These are phyloP conservation scores for Melikaiella ostensackeni DNA, from an alignment of 2,888 invertebrate genomes.

Conservation along the genomic window DNA sequence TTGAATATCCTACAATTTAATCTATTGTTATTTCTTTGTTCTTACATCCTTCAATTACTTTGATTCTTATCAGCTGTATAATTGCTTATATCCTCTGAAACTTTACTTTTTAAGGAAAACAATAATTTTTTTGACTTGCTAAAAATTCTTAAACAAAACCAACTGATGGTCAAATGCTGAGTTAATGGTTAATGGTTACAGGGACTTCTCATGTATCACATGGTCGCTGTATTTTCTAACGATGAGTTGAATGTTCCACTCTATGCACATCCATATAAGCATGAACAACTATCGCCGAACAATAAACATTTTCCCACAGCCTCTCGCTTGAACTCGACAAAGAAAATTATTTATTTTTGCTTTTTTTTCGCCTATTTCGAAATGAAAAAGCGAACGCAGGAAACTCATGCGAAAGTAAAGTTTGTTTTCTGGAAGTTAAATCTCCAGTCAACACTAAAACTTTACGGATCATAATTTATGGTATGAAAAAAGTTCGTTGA, in stretches of 20 bases:
- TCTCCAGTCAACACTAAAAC: too few species aligned
- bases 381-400: background rate
- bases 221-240: slow-evolving; percentile 23
- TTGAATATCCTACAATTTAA: background rate
- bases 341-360: slow-evolving; percentile 1
- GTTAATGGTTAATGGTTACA: slow-evolving; percentile 16
- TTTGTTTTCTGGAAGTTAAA: slow-evolving; percentile 4
- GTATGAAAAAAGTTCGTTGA: too few species aligned
- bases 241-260: slow-evolving; percentile 28
- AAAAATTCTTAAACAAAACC: background rate
- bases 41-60: background rate
- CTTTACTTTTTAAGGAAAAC: background rate
- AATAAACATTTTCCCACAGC: slow-evolving; percentile 40
- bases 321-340: slow-evolving; percentile 28
- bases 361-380: background rate
- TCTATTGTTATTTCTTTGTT: background rate
- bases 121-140: background rate
- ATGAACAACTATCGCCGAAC: slow-evolving; percentile 34
- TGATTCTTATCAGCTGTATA: background rate
- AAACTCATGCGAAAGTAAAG: slow-evolving; percentile 5
- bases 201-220: slow-evolving; percentile 29
- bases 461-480: too few species aligned
- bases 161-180: background rate
- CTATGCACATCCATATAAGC: slow-evolving; percentile 36
- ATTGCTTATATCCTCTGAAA: background rate